These are phyloP conservation scores for Epinotia bilunana DNA, from an alignment of 2,888 invertebrate species.

Conservation along the genomic window DNA sequence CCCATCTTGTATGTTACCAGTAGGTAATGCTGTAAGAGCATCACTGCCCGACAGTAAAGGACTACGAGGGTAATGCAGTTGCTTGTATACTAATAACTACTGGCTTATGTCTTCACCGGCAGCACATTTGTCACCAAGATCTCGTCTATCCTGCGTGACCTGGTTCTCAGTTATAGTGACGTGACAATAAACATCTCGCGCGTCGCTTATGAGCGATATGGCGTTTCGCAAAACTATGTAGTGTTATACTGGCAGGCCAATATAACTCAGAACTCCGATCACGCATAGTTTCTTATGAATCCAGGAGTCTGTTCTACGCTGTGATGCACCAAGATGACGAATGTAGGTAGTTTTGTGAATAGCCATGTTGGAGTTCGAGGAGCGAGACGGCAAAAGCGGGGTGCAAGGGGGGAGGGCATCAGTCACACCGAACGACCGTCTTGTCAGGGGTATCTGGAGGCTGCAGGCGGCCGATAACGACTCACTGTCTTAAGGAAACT, in stretches of 20 bases:
- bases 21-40: background rate
- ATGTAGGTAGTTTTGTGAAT: background rate
- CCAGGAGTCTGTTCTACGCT: background rate
- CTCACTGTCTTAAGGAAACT: constrained; percentile 24
- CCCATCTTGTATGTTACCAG: too few relatives aligned
- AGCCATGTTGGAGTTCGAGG: background rate
- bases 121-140: constrained; percentile 46
- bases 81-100: constrained; percentile 1
- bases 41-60: background rate
- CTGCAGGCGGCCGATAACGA: constrained; percentile 35
- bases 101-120: constrained; percentile 27
- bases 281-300: background rate
- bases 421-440: constrained; percentile 27
- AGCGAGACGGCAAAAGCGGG: constrained; percentile 2
- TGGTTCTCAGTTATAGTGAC: constrained; percentile 25
- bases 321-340: background rate
- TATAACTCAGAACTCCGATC: background rate
- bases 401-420: constrained; percentile 11
- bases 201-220: constrained; percentile 32
- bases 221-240: background rate
- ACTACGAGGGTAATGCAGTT: background rate
- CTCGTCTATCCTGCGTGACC: constrained; percentile 35
- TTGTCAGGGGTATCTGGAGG: constrained; percentile 33
- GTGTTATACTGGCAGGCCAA: background rate
- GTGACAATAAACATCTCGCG: constrained; percentile 39